Percentiles rank a stretch among this genome's conserved stretches.
Evolutionary conservation across 1,140 invertebrate species (phyloP).

Genomic region (Aphidius gifuensis): DNA sequence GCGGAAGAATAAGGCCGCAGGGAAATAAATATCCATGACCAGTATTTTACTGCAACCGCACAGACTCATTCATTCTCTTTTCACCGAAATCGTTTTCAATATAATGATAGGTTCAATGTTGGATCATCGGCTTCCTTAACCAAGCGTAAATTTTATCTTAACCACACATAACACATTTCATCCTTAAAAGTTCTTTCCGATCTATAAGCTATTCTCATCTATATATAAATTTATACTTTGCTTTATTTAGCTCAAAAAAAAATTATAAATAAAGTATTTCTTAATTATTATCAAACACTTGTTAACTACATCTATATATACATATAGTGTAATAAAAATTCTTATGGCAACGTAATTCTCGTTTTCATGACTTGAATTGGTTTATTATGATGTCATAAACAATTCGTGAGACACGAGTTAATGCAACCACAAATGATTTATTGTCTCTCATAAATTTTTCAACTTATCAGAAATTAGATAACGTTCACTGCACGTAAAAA

Average conservation of each 20-base stretch:
- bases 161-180: not conserved
- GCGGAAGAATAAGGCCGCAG: conserved; percentile 21
- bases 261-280: no score
- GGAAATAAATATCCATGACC: not conserved
- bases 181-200: no score
- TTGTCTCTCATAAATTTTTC: conserved; percentile 47
- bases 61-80: not conserved
- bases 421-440: conserved; percentile 37
- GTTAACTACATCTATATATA: no score
- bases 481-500: conserved; percentile 22
- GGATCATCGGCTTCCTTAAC: conserved; percentile 8
- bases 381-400: no score
- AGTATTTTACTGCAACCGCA: not conserved
- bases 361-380: no score
- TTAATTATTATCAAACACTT: no score
- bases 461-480: conserved; percentile 47
- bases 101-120: not conserved
- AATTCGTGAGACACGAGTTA: no score
- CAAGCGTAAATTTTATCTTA: not conserved
- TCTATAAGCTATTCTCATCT: no score
- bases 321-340: no score
- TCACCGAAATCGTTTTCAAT: not conserved
- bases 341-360: no score
- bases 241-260: no score
- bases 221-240: no score